Percentiles rank a stretch among this genome's conserved stretches.
Evolutionary conservation across 2,888 invertebrate genomes (phyloP).

Genomic region (Coleophora deauratella): DNA sequence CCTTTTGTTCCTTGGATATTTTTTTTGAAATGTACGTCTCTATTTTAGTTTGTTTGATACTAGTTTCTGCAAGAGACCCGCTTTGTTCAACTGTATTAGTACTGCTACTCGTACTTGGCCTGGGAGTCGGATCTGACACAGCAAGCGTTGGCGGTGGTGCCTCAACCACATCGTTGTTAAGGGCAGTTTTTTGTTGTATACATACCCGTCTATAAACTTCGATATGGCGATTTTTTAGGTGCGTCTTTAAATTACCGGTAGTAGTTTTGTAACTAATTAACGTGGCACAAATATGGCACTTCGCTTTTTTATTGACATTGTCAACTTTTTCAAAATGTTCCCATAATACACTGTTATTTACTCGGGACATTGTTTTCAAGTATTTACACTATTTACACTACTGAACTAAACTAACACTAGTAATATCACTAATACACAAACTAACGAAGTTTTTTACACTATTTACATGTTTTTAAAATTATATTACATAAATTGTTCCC

Average conservation of each 20-base stretch:
- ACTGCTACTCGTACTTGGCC: background rate
- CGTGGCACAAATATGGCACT: background rate
- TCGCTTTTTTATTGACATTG: background rate
- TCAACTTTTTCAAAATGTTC: background rate
- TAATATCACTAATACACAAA: no score
- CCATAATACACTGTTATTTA: background rate
- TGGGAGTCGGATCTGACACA: background rate
- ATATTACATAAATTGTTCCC: no score
- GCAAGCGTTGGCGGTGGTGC: no score
- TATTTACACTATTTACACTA: no score
- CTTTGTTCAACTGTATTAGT: background rate
- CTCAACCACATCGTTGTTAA: no score
- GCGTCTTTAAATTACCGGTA: background rate
- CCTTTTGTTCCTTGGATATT: constrained; percentile 1
- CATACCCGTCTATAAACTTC: background rate
- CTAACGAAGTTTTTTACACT: no score
- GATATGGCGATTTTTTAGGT: background rate
- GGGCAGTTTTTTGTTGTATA: background rate
- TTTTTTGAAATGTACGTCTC: background rate
- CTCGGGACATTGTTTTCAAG: no score
- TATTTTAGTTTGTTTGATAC: background rate
- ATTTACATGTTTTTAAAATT: no score
- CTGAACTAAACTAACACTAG: no score
- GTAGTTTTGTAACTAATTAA: background rate
- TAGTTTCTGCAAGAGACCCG: background rate